A percentile compares a stretch with the other conserved stretches of the same genome.
Conservation (phyloP, 2,797 vertebrate species). For the Carapus acus region DNA sequence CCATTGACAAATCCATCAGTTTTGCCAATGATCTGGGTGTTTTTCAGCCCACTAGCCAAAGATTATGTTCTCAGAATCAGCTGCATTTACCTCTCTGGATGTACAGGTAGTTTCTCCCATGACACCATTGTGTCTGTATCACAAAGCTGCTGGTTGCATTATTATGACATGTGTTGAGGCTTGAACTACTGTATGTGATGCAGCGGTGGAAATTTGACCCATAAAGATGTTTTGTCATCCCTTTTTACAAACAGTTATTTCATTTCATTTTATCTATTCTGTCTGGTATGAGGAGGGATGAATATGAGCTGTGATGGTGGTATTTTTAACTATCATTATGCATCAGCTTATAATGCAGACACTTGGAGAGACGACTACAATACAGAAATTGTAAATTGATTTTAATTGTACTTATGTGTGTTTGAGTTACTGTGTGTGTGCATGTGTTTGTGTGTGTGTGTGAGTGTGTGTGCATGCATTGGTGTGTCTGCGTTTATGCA, state of each 20-base stretch:
- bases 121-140: conserved; percentile 60
- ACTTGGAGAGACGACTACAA: conserved; percentile 69
- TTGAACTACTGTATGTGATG: no score
- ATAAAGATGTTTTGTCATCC: no score
- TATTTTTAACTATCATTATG: no score
- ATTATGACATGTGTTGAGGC: conserved; percentile 42
- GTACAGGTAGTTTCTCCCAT: conserved; percentile 61
- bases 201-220: no score
- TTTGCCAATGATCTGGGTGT: conserved; percentile 43
- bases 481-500: conserved; percentile 25
- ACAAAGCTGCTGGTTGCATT: conserved; percentile 59
- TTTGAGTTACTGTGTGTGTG: no score
- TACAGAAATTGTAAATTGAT: no score
- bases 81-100: conserved; percentile 65
- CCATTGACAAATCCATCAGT: conserved; percentile 23
- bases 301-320: no score
- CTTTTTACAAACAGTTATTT: no score
- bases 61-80: conserved; percentile 54
- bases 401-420: conserved; percentile 37
- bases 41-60: conserved; percentile 58
- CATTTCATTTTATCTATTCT: no score
- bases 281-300: no score
- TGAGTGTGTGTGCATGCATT: conserved; percentile 7
- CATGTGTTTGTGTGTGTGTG: conserved; percentile 31
- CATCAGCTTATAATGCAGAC: conserved; percentile 64